Base-by-base conservation (phyloP, 1,140 invertebrate species). In the Drosophila willistoni region DNA sequence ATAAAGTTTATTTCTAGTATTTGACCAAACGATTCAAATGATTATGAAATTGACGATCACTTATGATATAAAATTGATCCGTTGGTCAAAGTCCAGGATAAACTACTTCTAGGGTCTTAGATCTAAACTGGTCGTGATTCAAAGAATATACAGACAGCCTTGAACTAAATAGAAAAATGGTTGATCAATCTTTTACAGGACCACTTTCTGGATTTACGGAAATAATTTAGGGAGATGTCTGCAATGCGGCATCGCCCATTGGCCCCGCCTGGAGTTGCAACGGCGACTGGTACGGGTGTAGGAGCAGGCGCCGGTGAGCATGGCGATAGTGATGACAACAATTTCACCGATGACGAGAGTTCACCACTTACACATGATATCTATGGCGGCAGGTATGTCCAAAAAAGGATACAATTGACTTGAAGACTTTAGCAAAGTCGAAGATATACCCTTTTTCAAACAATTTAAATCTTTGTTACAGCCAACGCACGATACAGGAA, bases 281-380 rank as follows among this genome's bases (percentile, higher is more conserved):
- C 61, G 44, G 73, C 51, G 36, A 44, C 66, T 29, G 73, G 73
- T 41, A 51, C 73, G 6, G 73, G 57, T 56, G 7, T 59, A 9
- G 44, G 17, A 19, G 17, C 9, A 12, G 44, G 19, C 25, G 79
- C 67, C 65, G 44, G 93, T 92, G 83, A 87, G 56, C 84, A 89
- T 56, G 94, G 94, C 77, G 94, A 94, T 75, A 95, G 94, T 84
- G 94, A 95, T 77, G 95, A 96, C 81, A 96, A 96, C 90, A 96
- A 96, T 91, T 95, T 95, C 83, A 96, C 96, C 9, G 96, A 97
- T 87, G 96, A 97, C 86, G 97, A 97, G 92, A 96, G 96, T 73
- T 95, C 96, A 56, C 96, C 96, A 54, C 94, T 97, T 78, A 95
- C 95, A 64, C 95, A 96, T 84, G 96, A 97, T 89, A 96, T 97